Evolutionary conservation across 2,797 vertebrate genomes (phyloP), one percentile per base, ranked within the genome.

Genomic region (Anas capensis): DNA sequence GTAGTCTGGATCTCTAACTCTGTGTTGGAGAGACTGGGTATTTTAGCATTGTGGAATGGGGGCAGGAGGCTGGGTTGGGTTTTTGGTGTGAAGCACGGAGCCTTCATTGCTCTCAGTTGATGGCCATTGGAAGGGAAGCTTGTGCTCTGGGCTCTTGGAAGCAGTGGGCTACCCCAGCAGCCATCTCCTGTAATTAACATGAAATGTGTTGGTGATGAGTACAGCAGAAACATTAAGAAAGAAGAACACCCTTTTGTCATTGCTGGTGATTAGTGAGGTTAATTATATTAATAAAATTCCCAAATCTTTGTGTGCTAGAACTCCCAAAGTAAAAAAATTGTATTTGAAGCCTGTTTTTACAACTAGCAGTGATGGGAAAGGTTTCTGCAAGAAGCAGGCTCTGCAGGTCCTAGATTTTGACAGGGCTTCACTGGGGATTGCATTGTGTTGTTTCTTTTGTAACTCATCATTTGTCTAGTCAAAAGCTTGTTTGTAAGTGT

Each of bases 141-240:
- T 1, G 0, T 23, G 2, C 31, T 44, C 2, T 0, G 9, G 38
- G 65, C 38, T 48, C 27, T 69, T 34, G 51, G 42, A 53, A 71
- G 29, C 42, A 48, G n/a, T 56, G 53, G 38, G 16, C 46, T 11
- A 12, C 24, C 16, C 60, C 24, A 7, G 27, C 31, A 20, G 20
- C 34, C 8, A 0, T 64, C 46, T 61, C 42, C 34, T 38, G 34
- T 29, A 29, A 10, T n/a, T 26, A 71, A 38, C 26, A 48, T 34
- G 29, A 57, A 79, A 26, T 20, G 6, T 10, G 3, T 3, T 64
- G 58, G 19, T 60, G 18, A 3, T 12, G 53, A 31, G 44, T 64
- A 11, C 1, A 49, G 12, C 29, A 48, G 66, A 44, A 82, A 56
- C 62, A 46, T 16, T 7, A 36, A 80, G 56, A 1, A 29, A 65